phyloP scores from a whole-genome alignment of 2,888 invertebrate genomes.

The Monopis laevigella region DNA sequence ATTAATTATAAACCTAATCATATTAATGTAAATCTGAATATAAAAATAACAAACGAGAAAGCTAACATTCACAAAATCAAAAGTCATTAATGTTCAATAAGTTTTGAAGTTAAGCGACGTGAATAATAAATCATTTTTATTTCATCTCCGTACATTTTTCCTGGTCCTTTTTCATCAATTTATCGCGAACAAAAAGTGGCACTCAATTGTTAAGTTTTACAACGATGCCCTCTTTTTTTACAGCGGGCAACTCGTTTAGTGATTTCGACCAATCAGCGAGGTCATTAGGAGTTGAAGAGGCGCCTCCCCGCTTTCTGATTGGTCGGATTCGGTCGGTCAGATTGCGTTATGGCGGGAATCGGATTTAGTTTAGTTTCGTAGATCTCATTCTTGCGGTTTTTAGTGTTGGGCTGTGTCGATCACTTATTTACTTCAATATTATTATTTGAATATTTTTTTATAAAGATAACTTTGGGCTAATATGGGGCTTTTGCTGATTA shows the following conservation, averaged over 20 bases:
- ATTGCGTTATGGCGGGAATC: constrained; percentile 64
- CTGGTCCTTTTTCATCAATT: constrained; percentile 59
- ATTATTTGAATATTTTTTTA: too few relatives aligned
- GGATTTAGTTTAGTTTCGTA: constrained; percentile 43
- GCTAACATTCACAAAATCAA: constrained; percentile 43
- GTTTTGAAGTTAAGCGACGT: constrained; percentile 57
- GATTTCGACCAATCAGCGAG: constrained; percentile 47
- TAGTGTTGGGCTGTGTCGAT: too few relatives aligned
- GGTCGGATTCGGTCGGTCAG: constrained; percentile 42
- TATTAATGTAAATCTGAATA: too few relatives aligned
- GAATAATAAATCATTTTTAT: constrained; percentile 64
- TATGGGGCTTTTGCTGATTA: too few relatives aligned
- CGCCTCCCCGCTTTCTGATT: constrained; percentile 50
- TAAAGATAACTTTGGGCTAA: too few relatives aligned
- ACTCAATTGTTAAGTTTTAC: constrained; percentile 61
- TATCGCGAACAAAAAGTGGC: constrained; percentile 61
- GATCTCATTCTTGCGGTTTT: constrained; percentile 57
- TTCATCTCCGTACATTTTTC: constrained; percentile 58
- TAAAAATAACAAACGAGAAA: too few relatives aligned
- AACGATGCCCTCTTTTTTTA: constrained; percentile 40
- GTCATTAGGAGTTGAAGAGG: constrained; percentile 35
- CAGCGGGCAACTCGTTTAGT: constrained; percentile 56
- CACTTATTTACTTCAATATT: too few relatives aligned
- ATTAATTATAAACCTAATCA: too few relatives aligned
- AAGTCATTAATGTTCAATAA: constrained; percentile 64